Evolutionary conservation across 2,888 invertebrate species (phyloP).

Genomic region (Melanophora roralis): DNA sequence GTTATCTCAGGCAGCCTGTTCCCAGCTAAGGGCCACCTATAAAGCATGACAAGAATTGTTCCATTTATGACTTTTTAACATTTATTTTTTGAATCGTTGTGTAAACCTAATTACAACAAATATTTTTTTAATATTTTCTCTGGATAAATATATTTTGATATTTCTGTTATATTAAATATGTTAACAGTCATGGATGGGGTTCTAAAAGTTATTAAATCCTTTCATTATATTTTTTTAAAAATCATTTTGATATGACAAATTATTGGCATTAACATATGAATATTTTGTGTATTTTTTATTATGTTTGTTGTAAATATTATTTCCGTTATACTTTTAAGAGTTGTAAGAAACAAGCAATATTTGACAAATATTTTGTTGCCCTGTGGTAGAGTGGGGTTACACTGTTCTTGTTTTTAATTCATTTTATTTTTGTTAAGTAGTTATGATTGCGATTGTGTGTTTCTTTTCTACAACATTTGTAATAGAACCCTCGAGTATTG

Average conservation of each 20-base stretch:
- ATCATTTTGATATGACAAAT: conserved; percentile 28
- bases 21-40: too few relatives aligned
- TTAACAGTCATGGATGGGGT: too few relatives aligned
- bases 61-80: too few relatives aligned
- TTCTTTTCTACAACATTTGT: neutral
- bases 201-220: neutral
- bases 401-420: conserved; percentile 16
- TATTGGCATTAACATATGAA: conserved; percentile 10
- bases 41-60: too few relatives aligned
- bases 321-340: neutral
- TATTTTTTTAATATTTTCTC: too few relatives aligned
- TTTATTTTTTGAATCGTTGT: too few relatives aligned
- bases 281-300: neutral
- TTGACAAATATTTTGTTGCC: conserved; percentile 39
- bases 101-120: too few relatives aligned
- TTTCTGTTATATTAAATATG: too few relatives aligned
- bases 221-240: conserved; percentile 2
- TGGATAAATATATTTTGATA: too few relatives aligned
- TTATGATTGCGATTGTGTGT: neutral
- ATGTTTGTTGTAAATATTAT: neutral
- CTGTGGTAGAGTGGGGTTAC: conserved; percentile 37
- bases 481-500: conserved; percentile 50
- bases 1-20: too few relatives aligned
- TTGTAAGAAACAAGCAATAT: neutral
- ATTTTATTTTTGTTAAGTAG: conserved; percentile 20